Percentiles rank a stretch among this genome's conserved stretches.
Conservation (phyloP, 2,797 vertebrate genomes). For the Crocidura indochinensis region DNA sequence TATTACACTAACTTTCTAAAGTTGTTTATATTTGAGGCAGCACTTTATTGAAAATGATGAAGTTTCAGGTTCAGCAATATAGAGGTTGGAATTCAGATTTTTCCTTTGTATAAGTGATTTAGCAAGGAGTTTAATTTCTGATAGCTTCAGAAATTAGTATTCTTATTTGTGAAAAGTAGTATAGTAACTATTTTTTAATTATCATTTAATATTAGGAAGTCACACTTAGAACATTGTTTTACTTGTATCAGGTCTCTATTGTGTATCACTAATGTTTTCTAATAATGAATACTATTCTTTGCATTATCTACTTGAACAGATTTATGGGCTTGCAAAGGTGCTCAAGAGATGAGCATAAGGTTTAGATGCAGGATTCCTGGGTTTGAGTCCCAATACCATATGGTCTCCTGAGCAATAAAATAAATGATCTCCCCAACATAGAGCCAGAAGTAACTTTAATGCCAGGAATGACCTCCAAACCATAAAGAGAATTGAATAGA, state of each 20-base stretch:
- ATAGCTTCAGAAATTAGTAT: background rate
- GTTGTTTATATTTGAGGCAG: conserved; percentile 19
- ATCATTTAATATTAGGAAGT: background rate
- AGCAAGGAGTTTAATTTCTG: background rate
- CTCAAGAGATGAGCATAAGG: too few relatives aligned
- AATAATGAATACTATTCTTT: background rate
- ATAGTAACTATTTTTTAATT: background rate
- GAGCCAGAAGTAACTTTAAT: too few relatives aligned
- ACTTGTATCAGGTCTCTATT: conserved; percentile 12
- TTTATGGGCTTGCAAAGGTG: too few relatives aligned
- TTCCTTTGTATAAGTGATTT: conserved; percentile 25
- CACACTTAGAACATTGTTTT: conserved; percentile 4
- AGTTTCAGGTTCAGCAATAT: background rate
- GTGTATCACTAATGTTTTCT: background rate
- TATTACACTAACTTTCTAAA: conserved; percentile 5
- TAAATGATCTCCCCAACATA: too few relatives aligned
- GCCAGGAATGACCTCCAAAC: too few relatives aligned
- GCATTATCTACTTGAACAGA: background rate
- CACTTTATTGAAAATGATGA: conserved; percentile 1
- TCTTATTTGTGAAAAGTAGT: background rate
- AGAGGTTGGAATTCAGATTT: background rate
- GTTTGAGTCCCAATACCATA: background rate
- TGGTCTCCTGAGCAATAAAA: too few relatives aligned
- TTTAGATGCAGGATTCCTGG: too few relatives aligned
- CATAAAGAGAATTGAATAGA: too few relatives aligned